These are phyloP conservation scores for Leptonema lineaticorne DNA, from an alignment of 1,140 invertebrate species.

Conservation along the genomic window DNA sequence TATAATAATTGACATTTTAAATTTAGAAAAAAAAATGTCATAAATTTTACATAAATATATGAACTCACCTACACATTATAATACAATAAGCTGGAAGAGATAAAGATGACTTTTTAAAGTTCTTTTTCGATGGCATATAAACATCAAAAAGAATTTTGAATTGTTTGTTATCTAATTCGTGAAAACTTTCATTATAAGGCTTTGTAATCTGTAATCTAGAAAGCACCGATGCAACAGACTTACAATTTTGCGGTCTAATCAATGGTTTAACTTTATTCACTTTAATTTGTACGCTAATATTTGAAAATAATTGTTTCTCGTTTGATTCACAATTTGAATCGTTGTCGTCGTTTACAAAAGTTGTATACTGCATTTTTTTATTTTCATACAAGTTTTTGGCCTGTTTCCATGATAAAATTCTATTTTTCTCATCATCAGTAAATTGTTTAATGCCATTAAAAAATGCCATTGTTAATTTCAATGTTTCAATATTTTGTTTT, in stretches of 20 bases:
- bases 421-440: conserved; percentile 28
- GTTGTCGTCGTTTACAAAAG: conserved; percentile 44
- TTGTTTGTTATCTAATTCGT: conserved; percentile 34
- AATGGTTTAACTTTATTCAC: conserved; percentile 43
- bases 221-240: conserved; percentile 45
- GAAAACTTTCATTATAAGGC: conserved; percentile 18
- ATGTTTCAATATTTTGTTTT: conserved; percentile 16
- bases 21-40: not conserved
- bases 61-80: conserved; percentile 49
- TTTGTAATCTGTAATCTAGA: conserved; percentile 49
- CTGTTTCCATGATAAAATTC: conserved; percentile 34
- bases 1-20: not conserved
- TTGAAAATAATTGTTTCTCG: not conserved
- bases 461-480: conserved; percentile 20
- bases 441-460: conserved; percentile 34
- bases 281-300: conserved; percentile 25
- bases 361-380: conserved; percentile 23
- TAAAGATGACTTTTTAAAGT: conserved; percentile 49
- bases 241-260: conserved; percentile 47
- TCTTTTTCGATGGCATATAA: conserved; percentile 50
- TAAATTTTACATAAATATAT: not conserved
- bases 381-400: conserved; percentile 31
- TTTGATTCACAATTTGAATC: conserved; percentile 41
- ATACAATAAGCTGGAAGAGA: conserved; percentile 50
- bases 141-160: conserved; percentile 51